Evolutionary conservation across 2,888 invertebrate species (phyloP), one percentile per base, ranked within the genome.

Genomic region (Eurytoma adleriae): DNA sequence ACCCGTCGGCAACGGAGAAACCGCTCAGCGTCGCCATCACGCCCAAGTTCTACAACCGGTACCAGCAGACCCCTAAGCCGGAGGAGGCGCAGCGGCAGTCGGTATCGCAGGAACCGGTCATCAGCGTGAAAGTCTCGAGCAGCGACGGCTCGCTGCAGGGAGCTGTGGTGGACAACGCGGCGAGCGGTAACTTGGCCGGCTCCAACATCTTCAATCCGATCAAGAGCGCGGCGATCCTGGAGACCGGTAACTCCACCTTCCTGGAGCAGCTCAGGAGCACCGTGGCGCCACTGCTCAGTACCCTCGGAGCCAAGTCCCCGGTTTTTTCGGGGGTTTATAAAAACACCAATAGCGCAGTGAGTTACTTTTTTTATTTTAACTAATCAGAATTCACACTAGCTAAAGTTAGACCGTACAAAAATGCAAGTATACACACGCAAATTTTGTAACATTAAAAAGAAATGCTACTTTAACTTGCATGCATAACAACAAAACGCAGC

Each of bases 181-280:
- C 83, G 62, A 88, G 83, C 50, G 87, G 87, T 13, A 82, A 78
- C 67, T 83, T 82, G 20, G 83, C 67, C 54, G 80, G 76, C 61
- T 84, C 85, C 20, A 90, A 90, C 59, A 87, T 91, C 80, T 90
- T 90, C 83, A 91, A 84, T 83, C 90, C 90, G 0, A 83, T 88
- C 0, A 87, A 85, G 66, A 88, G 87, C 68, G 72, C 82, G 16
- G 85, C 86, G 61, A 84, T 88, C 56, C 81, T 86, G 20, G 84
- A 87, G 48, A 84, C 76, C 59, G 87, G 87, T 16, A 90, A 89
- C 52, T 82, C 66, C 5, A 86, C 87, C 12, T 83, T 90, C 16
- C 56, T 91, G 56, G 89, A 90, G 77, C 89, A 90, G 71, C 81
- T 90, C 3, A 84, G 90, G 30, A 90, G 90, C 80, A 90, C 90